A percentile compares a stretch with the other conserved stretches of the same genome.
Conservation (phyloP, 2,113 vertebrate genomes). For the Papio anubis region DNA sequence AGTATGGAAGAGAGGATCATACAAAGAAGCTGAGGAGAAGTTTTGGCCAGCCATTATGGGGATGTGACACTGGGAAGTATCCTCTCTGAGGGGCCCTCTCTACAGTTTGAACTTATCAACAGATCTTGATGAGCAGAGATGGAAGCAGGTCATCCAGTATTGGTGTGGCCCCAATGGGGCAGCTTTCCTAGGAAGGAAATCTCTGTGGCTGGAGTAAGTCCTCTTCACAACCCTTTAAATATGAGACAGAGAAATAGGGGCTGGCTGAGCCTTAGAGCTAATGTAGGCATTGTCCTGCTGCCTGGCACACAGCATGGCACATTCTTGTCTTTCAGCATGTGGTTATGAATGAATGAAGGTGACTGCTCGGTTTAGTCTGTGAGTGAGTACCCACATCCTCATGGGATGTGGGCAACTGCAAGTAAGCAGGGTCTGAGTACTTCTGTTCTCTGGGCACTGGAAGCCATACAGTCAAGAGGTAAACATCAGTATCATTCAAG, state of each 20-base stretch:
- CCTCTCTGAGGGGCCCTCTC: background rate
- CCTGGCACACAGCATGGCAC: background rate
- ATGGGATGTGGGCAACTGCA: background rate
- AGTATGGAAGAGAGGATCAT: background rate
- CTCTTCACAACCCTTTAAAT: background rate
- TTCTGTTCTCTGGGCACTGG: background rate
- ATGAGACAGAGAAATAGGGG: background rate
- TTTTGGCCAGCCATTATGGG: background rate
- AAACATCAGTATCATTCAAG: background rate
- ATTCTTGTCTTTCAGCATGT: background rate
- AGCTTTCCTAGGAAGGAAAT: background rate
- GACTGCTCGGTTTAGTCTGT: background rate
- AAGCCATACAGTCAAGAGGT: background rate
- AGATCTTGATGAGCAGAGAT: background rate
- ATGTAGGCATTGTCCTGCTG: background rate
- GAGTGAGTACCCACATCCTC: background rate
- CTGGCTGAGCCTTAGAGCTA: background rate
- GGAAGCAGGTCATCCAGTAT: background rate
- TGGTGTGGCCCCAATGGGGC: background rate
- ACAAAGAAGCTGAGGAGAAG: background rate
- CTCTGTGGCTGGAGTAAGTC: background rate
- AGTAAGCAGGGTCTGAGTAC: background rate
- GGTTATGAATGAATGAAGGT: background rate
- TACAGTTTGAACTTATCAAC: background rate
- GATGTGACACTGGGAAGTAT: background rate